These are phyloP conservation scores for Cotesia typhae DNA, from an alignment of 1,140 invertebrate species.

Conservation along the genomic window DNA sequence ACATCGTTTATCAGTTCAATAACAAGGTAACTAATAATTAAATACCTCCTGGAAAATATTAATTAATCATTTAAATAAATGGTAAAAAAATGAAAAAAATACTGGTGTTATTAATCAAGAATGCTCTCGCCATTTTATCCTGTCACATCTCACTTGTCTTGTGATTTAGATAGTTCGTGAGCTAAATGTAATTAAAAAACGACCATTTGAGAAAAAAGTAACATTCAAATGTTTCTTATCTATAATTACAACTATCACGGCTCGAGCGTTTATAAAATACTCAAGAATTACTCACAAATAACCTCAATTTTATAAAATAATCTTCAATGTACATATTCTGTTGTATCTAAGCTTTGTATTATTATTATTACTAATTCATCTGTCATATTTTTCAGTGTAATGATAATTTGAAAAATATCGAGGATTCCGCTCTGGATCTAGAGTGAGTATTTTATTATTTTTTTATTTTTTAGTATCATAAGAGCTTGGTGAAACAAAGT, in stretches of 20 bases:
- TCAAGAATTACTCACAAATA: too few relatives aligned
- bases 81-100: constrained; percentile 27
- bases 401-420: constrained; percentile 28
- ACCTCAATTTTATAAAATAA: neutral
- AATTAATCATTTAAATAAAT: neutral
- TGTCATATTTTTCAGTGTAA: constrained; percentile 31
- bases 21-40: constrained; percentile 14
- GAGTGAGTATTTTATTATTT: neutral
- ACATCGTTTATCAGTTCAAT: neutral
- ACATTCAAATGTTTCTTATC: too few relatives aligned
- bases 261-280: too few relatives aligned
- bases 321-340: neutral
- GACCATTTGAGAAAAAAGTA: neutral
- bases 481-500: neutral
- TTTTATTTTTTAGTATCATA: neutral
- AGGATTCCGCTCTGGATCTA: constrained; percentile 19
- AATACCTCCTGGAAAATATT: neutral
- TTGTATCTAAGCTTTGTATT: too few relatives aligned
- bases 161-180: neutral
- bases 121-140: constrained; percentile 46
- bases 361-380: constrained; percentile 3
- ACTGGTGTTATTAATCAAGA: constrained; percentile 24
- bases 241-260: too few relatives aligned
- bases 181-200: too few relatives aligned
- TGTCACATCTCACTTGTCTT: constrained; percentile 41